Evolutionary conservation across 2,797 vertebrate genomes (phyloP).

Genomic region (Hapalemur alaotrensis): DNA sequence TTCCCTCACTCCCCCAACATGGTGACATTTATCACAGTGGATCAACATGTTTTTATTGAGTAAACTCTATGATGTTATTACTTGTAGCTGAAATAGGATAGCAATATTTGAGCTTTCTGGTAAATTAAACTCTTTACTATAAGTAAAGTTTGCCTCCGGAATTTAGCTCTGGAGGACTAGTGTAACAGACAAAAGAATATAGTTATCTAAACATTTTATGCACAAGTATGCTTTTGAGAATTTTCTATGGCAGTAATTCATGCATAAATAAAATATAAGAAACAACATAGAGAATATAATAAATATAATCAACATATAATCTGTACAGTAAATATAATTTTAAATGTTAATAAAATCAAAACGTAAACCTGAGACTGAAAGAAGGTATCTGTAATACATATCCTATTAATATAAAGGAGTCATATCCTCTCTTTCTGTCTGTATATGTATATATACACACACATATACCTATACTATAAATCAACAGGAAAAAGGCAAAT

Average conservation of each 20-base stretch:
- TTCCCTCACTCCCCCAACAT: neutral
- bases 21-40: neutral
- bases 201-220: neutral
- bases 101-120: neutral
- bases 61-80: neutral
- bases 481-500: neutral
- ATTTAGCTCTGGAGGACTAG: neutral
- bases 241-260: neutral
- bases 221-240: neutral
- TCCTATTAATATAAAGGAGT: neutral
- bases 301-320: neutral
- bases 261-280: neutral
- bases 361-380: neutral
- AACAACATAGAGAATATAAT: neutral
- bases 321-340: neutral
- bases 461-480: neutral
- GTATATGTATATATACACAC: neutral
- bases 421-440: too few relatives aligned
- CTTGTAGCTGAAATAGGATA: neutral
- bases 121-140: neutral
- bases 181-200: neutral
- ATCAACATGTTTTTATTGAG: slow-evolving; percentile 12
- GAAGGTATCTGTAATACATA: neutral
- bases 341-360: slow-evolving; percentile 18
- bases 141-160: neutral